Conservation (phyloP, 2,888 invertebrate species). For the Drosophila helvetica region DNA sequence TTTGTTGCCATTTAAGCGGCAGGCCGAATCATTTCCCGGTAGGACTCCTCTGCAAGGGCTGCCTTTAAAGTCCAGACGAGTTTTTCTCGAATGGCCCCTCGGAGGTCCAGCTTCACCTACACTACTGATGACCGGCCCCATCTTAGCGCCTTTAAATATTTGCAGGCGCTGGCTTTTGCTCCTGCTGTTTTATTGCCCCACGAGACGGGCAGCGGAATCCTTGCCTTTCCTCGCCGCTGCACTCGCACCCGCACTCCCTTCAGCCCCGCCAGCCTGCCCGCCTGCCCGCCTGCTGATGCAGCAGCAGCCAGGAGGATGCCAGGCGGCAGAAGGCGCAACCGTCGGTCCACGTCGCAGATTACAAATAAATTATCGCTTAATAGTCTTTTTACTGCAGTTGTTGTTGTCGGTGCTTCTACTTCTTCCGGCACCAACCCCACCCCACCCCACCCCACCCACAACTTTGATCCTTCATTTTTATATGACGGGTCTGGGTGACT, state of each 20-base stretch:
- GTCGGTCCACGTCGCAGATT: constrained; percentile 79
- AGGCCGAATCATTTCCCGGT: constrained; percentile 58
- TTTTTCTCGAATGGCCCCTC: constrained; percentile 39
- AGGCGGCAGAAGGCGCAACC: constrained; percentile 13
- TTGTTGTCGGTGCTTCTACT: constrained; percentile 31
- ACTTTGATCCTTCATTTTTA: constrained; percentile 52
- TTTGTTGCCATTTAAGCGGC: constrained; percentile 70
- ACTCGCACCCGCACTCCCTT: not conserved
- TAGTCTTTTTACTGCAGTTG: constrained; percentile 58
- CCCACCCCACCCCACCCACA: too few relatives aligned
- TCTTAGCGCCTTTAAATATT: constrained; percentile 60
- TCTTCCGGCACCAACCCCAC: constrained; percentile 13
- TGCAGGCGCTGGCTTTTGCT: constrained; percentile 42
- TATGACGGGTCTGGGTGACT: constrained; percentile 20
- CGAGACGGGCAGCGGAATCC: constrained; percentile 54
- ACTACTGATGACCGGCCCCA: constrained; percentile 24
- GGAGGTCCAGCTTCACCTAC: constrained; percentile 7
- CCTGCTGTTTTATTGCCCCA: constrained; percentile 68
- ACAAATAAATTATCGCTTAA: constrained; percentile 84
- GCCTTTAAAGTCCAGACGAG: constrained; percentile 46
- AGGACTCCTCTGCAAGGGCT: constrained; percentile 22
- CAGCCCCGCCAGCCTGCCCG: not conserved
- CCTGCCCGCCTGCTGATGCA: not conserved
- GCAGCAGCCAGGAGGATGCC: constrained; percentile 6
- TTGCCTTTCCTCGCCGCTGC: constrained; percentile 35